These are phyloP conservation scores for Notiomystis cincta DNA, from an alignment of 2,113 vertebrate species.

Conservation along the genomic window DNA sequence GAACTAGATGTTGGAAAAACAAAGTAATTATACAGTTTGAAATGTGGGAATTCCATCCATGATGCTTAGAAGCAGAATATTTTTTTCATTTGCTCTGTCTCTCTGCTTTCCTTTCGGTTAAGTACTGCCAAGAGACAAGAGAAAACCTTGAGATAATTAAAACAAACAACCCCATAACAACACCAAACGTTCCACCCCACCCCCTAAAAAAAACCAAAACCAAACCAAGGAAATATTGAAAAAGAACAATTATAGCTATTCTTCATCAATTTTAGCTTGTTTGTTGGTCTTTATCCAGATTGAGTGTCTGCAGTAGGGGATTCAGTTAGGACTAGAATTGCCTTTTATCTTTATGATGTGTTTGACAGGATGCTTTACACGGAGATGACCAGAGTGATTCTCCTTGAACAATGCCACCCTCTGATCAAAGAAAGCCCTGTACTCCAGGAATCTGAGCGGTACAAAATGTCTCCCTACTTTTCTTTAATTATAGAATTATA, in stretches of 20 bases:
- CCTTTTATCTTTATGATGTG: not conserved
- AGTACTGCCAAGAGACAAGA: not conserved
- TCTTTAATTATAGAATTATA: not conserved
- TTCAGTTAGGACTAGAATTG: not conserved
- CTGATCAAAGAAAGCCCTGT: not conserved
- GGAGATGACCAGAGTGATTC: not conserved
- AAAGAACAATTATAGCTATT: not conserved
- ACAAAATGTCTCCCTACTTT: not conserved
- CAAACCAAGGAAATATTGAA: not conserved
- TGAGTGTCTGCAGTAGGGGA: not conserved
- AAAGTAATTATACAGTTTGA: not conserved
- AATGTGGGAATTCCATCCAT: fast-evolving
- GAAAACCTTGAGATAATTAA: not conserved
- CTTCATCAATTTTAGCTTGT: not conserved
- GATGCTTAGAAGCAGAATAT: not conserved
- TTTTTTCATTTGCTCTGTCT: not conserved
- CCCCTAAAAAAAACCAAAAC: not conserved
- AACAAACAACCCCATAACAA: not conserved
- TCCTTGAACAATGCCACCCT: not conserved
- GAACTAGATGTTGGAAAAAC: not conserved
- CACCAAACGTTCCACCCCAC: not conserved
- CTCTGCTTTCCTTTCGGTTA: not conserved
- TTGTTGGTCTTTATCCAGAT: not conserved
- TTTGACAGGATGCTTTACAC: not conserved
- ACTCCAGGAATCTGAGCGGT: not conserved